A percentile compares a stretch with the other conserved stretches of the same genome.
Evolutionary conservation across 2,888 invertebrate genomes (phyloP).

Genomic region (Polyommatus icarus): DNA sequence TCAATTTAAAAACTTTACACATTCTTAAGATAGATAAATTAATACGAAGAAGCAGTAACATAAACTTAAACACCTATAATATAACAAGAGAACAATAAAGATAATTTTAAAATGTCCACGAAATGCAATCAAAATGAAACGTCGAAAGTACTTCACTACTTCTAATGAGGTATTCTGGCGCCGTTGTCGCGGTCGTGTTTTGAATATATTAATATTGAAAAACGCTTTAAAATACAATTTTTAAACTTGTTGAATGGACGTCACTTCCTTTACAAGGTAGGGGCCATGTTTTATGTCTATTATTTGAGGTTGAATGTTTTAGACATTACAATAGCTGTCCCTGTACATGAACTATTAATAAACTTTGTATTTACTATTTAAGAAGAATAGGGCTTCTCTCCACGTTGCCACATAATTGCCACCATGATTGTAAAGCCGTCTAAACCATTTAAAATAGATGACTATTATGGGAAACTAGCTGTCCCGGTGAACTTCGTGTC

Average conservation of each 20-base stretch:
- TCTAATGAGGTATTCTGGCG: slow-evolving; percentile 17
- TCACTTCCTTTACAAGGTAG: slow-evolving; percentile 24
- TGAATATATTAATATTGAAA: slow-evolving; percentile 27
- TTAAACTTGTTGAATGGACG: slow-evolving; percentile 22
- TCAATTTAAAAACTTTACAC: slow-evolving; percentile 21
- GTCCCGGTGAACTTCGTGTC: no score
- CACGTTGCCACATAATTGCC: not conserved
- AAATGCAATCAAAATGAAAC: slow-evolving; percentile 21
- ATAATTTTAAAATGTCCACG: slow-evolving; percentile 4
- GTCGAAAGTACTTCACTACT: not conserved
- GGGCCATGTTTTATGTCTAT: slow-evolving; percentile 28
- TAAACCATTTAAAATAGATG: no score
- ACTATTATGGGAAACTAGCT: no score
- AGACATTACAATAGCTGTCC: not conserved
- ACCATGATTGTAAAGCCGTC: no score
- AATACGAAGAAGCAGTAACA: slow-evolving; percentile 3
- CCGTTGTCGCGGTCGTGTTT: slow-evolving; percentile 16
- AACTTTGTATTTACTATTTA: not conserved
- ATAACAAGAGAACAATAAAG: not conserved
- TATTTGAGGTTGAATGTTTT: slow-evolving; percentile 32
- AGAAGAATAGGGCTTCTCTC: not conserved
- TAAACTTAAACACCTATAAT: not conserved
- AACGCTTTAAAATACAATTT: slow-evolving; percentile 21
- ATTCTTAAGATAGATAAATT: not conserved
- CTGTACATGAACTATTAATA: not conserved